Evolutionary conservation across 2,113 vertebrate genomes (phyloP).

Genomic region (Neotoma lepida): DNA sequence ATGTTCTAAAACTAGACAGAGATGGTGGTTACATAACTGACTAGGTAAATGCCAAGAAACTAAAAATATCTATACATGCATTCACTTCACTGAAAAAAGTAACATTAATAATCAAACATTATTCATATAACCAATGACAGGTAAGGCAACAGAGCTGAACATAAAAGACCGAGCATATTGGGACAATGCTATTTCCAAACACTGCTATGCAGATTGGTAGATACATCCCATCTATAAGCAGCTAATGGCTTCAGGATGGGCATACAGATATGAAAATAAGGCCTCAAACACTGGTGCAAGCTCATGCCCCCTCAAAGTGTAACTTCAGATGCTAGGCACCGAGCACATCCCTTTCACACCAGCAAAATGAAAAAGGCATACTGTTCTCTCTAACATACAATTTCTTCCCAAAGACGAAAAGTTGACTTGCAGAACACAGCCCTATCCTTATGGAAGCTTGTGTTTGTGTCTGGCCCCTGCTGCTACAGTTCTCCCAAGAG

Average conservation of each 20-base stretch:
- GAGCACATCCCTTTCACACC: too few species aligned
- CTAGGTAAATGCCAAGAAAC: neutral
- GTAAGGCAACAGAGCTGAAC: neutral
- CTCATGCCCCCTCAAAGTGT: neutral
- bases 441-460: neutral
- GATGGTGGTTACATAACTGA: neutral
- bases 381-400: neutral
- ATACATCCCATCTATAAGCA: neutral
- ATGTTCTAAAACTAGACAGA: constrained; percentile 18
- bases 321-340: neutral
- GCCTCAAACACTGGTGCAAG: neutral
- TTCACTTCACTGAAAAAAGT: neutral
- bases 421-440: neutral
- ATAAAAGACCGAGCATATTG: neutral
- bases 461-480: neutral
- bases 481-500: neutral
- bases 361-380: neutral
- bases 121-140: neutral
- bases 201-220: neutral
- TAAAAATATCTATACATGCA: neutral
- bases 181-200: neutral
- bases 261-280: neutral
- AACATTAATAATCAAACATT: neutral
- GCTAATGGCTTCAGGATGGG: neutral
- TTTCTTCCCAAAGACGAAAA: neutral